These are phyloP conservation scores for Paracentrotus lividus DNA, from an alignment of 53 echinoderm and acorn worm species.

Conservation along the genomic window DNA sequence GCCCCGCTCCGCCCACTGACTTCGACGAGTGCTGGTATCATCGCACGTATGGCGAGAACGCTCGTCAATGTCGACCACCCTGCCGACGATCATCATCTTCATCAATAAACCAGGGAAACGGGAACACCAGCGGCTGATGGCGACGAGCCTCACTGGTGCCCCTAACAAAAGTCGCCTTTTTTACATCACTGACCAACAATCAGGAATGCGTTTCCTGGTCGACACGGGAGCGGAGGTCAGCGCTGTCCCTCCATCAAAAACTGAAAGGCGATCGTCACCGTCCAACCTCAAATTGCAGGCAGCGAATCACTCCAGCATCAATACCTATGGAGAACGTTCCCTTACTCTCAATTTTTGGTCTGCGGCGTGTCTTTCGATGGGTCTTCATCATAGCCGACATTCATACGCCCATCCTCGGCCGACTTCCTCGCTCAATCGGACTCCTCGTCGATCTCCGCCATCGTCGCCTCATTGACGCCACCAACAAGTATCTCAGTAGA, in stretches of 20 bases:
- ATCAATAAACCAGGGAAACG: background rate
- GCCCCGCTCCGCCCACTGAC: background rate
- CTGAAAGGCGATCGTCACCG: background rate
- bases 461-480: too few relatives aligned
- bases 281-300: constrained; percentile 14
- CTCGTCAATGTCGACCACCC: background rate
- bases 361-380: constrained; percentile 69
- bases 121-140: background rate
- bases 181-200: background rate
- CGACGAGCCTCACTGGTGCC: background rate
- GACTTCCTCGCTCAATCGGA: too few relatives aligned
- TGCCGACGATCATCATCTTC: background rate
- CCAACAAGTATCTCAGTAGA: too few relatives aligned
- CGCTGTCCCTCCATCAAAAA: background rate
- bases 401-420: constrained; percentile 68
- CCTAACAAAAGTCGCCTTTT: background rate
- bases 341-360: constrained; percentile 66
- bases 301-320: constrained; percentile 59
- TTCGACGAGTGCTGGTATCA: background rate
- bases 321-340: constrained; percentile 68
- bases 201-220: constrained; percentile 14
- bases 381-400: constrained; percentile 62
- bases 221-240: constrained; percentile 62
- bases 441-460: too few relatives aligned
- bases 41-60: background rate